Conservation (phyloP, 2,113 vertebrate genomes). For the Pterocles gutturalis region DNA sequence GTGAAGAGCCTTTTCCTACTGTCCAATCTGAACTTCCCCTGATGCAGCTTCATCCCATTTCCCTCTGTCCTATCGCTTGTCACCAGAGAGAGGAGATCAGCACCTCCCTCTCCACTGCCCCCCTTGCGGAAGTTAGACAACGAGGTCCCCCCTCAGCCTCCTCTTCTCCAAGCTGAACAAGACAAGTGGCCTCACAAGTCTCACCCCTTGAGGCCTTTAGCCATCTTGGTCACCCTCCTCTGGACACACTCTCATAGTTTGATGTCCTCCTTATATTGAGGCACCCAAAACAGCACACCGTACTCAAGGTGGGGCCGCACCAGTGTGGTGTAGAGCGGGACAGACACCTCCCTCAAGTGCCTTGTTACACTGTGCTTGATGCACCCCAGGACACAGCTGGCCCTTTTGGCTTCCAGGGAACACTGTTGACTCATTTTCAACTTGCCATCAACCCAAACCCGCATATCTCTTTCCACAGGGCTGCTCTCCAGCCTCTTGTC, state of each 20-base stretch:
- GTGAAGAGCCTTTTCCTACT: not conserved
- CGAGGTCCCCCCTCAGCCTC: not conserved
- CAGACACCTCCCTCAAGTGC: accelerated
- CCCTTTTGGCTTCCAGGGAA: not conserved
- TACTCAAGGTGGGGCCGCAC: not conserved
- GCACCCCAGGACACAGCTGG: not conserved
- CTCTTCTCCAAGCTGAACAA: not conserved
- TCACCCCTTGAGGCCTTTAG: not conserved
- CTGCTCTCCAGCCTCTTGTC: not conserved
- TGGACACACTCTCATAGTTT: not conserved
- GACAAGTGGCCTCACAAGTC: not conserved
- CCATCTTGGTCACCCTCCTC: not conserved
- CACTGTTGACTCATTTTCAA: not conserved
- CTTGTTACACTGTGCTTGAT: too few relatives aligned
- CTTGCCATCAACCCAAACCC: not conserved
- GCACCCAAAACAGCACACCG: not conserved
- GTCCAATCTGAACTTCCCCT: not conserved
- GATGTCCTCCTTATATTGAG: too few relatives aligned
- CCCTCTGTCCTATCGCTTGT: not conserved
- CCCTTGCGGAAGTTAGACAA: accelerated
- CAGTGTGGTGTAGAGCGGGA: not conserved
- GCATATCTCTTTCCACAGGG: not conserved
- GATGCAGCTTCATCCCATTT: not conserved
- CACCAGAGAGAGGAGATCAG: not conserved
- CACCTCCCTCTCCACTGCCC: not conserved